A percentile compares a stretch with the other conserved stretches of the same genome.
Evolutionary conservation across 1,140 invertebrate species (phyloP).

Genomic region (Brachionus rubens): DNA sequence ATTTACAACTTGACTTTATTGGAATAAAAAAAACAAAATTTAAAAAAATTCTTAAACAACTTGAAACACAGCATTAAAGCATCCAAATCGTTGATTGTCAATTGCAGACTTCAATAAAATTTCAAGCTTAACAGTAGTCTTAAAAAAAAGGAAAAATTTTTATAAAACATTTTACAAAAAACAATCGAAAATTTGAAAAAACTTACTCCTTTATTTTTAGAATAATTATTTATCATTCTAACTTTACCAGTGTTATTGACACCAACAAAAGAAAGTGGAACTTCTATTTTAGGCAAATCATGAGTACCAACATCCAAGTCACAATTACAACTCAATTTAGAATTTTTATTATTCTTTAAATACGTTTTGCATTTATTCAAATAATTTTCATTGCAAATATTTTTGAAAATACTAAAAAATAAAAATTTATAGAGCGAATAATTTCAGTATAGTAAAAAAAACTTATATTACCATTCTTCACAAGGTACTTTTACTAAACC

Average conservation of each 20-base stretch:
- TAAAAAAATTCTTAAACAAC: neutral
- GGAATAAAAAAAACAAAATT: neutral
- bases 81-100: slow-evolving; percentile 15
- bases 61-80: slow-evolving; percentile 6
- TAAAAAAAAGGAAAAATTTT: neutral
- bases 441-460: neutral
- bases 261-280: neutral
- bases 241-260: neutral
- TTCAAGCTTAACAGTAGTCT: neutral
- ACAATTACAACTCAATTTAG: neutral
- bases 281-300: neutral
- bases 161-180: too few relatives aligned
- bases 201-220: slow-evolving; percentile 16
- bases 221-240: neutral
- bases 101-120: slow-evolving; percentile 17
- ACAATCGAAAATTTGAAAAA: neutral
- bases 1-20: neutral
- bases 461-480: neutral
- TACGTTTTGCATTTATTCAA: neutral
- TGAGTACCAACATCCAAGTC: slow-evolving; percentile 1
- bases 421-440: neutral
- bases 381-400: neutral
- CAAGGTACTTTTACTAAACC: slow-evolving; percentile 9
- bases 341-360: neutral
- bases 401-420: neutral